Conservation (phyloP, 2,797 vertebrate genomes). For the Acipenser transmontanus region DNA sequence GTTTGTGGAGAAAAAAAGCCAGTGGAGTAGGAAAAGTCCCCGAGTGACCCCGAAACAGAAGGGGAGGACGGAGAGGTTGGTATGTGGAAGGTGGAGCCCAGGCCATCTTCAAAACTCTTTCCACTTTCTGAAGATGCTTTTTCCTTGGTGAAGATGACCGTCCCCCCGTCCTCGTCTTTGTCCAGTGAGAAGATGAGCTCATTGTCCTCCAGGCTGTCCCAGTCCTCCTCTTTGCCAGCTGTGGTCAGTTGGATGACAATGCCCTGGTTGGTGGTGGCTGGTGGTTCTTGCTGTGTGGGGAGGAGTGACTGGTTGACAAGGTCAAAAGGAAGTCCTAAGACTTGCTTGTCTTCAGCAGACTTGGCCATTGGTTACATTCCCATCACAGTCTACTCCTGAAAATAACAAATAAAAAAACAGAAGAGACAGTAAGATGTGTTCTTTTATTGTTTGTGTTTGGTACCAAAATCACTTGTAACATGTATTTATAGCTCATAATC, state of each 20-base stretch:
- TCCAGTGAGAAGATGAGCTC: slow-evolving; percentile 58
- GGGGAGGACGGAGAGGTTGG: slow-evolving; percentile 54
- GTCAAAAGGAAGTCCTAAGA: slow-evolving; percentile 13
- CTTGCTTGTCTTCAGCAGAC: slow-evolving; percentile 32
- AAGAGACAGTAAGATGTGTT: too few species aligned
- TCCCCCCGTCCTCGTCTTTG: slow-evolving; percentile 42
- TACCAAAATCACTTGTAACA: too few species aligned
- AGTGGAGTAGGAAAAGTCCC: slow-evolving; percentile 36
- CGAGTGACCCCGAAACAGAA: slow-evolving; percentile 34
- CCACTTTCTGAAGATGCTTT: slow-evolving; percentile 30
- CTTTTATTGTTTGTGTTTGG: too few species aligned
- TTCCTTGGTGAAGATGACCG: slow-evolving; percentile 36
- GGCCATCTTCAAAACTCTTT: slow-evolving; percentile 32
- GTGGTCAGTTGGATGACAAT: slow-evolving; percentile 63
- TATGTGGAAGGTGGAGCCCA: slow-evolving; percentile 42
- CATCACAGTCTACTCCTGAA: slow-evolving; percentile 25
- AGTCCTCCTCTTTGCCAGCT: slow-evolving; percentile 52
- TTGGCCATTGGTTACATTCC: slow-evolving; percentile 65
- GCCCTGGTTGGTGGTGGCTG: slow-evolving; percentile 34
- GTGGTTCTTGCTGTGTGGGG: slow-evolving; percentile 20
- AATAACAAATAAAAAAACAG: too few species aligned
- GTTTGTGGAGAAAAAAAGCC: slow-evolving; percentile 40
- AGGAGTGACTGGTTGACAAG: slow-evolving; percentile 11
- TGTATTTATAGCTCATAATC: too few species aligned
- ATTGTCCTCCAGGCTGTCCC: slow-evolving; percentile 48